Base-by-base conservation (phyloP, 2,113 vertebrate genomes). In the Mirounga angustirostris region DNA sequence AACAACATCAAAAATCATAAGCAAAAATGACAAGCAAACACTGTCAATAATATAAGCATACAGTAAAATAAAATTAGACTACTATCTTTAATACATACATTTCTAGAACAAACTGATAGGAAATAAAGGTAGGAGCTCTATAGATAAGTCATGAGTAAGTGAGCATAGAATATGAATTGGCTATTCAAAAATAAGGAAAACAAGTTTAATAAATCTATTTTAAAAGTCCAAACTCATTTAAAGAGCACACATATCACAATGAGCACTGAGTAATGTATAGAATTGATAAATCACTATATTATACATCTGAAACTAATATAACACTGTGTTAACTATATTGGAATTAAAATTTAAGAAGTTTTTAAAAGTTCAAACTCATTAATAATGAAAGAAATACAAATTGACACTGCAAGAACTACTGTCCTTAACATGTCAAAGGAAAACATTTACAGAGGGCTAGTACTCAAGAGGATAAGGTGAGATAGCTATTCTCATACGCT, bases 311-410 rank as follows among this genome's bases (percentile, higher is more conserved):
- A 76, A 76, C 7, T 46, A 76, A 36, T 40, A 71, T 40, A 40
- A 76, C 40, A 76, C 73, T 46, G 24, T 26, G 4, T 46, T 76
- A 28, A 9, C 73, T 76, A 46, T 4, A 76, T 24, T 76, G 73
- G 24, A 76, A 46, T 76, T 76, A 76, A 74, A 74, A 46, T 21
- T 46, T 9, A 15, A 28, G 28, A 76, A 0, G 22, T 40, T 73
- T 65, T 16, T 15, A 16, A 85, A 69, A 93, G 21, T n/a, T 69
- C 58, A 92, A 89, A 50, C n/a, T 81, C 11, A 46, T 61, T 86
- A 50, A 80, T 93, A 76, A 84, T 46, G 91, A 78, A 91, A 83
- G 36, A 87, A 73, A 89, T 71, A 78, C 26, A 84, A 92, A 92
- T 13, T 50, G 21, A 79, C 54, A 76, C 13, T 52, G 1, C 1